Base-by-base conservation (phyloP, 2,888 invertebrate genomes). In the Tortrix viridana region DNA sequence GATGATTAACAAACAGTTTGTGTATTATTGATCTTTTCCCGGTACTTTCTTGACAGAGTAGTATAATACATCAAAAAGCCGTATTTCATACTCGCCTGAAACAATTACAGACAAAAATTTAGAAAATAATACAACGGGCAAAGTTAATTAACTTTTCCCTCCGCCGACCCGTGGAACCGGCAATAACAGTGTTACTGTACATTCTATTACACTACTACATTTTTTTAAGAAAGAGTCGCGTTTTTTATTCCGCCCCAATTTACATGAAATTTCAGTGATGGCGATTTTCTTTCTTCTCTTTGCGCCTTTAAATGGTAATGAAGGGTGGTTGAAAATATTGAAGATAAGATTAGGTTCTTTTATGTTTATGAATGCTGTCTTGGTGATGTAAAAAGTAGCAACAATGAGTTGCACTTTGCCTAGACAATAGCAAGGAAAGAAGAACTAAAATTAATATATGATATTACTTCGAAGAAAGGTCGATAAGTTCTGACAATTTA, bases 191-290 rank as follows among this genome's bases (percentile, higher is more conserved):
- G 80, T 56, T 38, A 32, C 41, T 19, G 20, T 70, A 48, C 50
- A 52, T 63, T 46, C 56, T 56, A 66, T 67, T 68, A 67, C 65
- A 72, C 72, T 75, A 74, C 74, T 81, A 74, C 71, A 72, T 80
- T 82, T 79, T 81, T 81, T 75, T 81, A 83, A 84, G 79, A 80
- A 77, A 80, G 74, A 80, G 77, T 74, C 73, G 72, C 74, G 80
- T 83, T 80, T 81, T 84, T 84, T 46, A 53, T 52, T 19, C 16
- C 23, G 76, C 74, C 73, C 76, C 81, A 87, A 89, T 90, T 89
- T 88, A 84, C 87, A 88, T 89, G 84, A 87, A 86, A 86, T 86
- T 86, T 87, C 84, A 81, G 81, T 76, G 78, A 82, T 81, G 83
- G 77, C 80, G 79, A 81, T 79, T 84, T 84, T 76, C 81, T 60